phyloP scores from a whole-genome alignment of 2,888 invertebrate species.

The Tipula lateralis region DNA sequence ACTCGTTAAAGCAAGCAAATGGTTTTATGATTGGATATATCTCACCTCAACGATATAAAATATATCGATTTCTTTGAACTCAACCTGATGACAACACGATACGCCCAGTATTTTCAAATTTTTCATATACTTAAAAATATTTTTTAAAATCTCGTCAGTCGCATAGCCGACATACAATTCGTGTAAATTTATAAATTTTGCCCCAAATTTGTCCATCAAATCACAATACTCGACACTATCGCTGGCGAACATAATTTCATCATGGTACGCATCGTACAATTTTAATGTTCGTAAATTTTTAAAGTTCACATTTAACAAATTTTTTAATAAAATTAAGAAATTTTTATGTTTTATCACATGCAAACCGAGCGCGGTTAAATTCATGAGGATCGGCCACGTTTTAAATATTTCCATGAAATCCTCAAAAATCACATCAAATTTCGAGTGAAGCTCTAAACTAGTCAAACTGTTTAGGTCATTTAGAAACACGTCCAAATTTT shows the following conservation, averaged over 20 bases:
- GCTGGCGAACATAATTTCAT: not conserved
- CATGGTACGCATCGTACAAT: not conserved
- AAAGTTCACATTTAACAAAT: not conserved
- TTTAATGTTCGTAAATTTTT: not conserved
- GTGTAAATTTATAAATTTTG: not conserved
- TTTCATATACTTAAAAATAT: not conserved
- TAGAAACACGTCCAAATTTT: not conserved
- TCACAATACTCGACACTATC: not conserved
- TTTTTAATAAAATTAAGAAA: not conserved
- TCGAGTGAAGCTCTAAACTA: not conserved
- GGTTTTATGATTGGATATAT: not conserved
- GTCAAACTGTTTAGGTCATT: not conserved
- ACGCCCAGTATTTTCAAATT: not conserved
- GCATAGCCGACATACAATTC: not conserved
- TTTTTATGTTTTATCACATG: not conserved
- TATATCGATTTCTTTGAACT: not conserved
- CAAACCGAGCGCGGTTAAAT: not conserved
- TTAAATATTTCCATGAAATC: not conserved
- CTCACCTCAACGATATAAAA: not conserved
- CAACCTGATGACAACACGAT: not conserved
- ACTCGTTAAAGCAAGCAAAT: not conserved
- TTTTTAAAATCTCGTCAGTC: not conserved
- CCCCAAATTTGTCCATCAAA: not conserved
- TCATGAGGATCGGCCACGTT: not conserved
- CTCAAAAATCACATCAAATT: not conserved